A percentile compares a stretch with the other conserved stretches of the same genome.
Conservation (phyloP, 2,888 invertebrate genomes). For the Rutpela maculata region DNA sequence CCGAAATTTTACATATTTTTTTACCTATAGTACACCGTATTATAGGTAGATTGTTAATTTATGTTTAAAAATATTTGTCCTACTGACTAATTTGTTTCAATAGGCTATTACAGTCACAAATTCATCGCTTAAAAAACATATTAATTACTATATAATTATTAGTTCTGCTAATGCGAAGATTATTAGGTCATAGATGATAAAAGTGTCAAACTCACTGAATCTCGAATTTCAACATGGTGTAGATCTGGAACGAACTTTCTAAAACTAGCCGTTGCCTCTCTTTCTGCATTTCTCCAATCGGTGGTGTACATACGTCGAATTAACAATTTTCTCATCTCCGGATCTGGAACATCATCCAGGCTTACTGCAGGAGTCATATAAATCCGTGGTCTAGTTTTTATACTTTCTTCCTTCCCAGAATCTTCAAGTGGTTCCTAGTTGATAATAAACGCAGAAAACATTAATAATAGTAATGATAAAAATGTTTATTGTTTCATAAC, state of each 20-base stretch:
- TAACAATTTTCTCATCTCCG: constrained; percentile 67
- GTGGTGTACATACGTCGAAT: constrained; percentile 70
- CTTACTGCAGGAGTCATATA: constrained; percentile 70
- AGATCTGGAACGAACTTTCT: constrained; percentile 53
- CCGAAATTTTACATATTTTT: too few relatives aligned
- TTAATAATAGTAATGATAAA: too few relatives aligned
- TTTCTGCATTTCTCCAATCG: constrained; percentile 65
- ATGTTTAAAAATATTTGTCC: too few relatives aligned
- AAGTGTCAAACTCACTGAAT: constrained; percentile 45
- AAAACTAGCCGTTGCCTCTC: constrained; percentile 63
- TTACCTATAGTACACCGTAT: too few relatives aligned
- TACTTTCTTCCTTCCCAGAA: constrained; percentile 60
- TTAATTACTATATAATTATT: too few relatives aligned
- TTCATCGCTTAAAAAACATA: too few relatives aligned
- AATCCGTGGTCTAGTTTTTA: constrained; percentile 68
- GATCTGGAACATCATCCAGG: constrained; percentile 71
- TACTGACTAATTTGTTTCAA: too few relatives aligned
- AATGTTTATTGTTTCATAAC: too few relatives aligned
- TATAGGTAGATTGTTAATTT: too few relatives aligned
- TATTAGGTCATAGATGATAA: too few relatives aligned
- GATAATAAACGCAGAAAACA: neutral
- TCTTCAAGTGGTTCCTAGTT: constrained; percentile 50
- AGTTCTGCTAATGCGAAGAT: too few relatives aligned
- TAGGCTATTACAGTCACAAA: too few relatives aligned
- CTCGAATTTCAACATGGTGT: constrained; percentile 49